Percentiles rank a stretch among this genome's conserved stretches.
phyloP scores from a whole-genome alignment of 2,888 invertebrate species.

The Acrobasis repandana region DNA sequence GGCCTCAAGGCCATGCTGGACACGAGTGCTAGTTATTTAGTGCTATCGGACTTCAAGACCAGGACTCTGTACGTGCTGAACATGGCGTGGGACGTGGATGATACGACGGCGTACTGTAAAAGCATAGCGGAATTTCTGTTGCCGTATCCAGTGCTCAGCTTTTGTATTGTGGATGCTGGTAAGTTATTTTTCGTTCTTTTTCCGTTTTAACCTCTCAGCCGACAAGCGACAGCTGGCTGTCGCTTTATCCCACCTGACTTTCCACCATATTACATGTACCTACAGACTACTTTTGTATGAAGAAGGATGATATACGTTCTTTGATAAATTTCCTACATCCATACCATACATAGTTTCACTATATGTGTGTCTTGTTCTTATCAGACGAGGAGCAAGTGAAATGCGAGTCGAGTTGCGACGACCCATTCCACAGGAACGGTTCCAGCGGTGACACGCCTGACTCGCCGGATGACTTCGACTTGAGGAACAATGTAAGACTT shows the following conservation, averaged over 20 bases:
- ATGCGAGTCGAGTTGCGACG: conserved; percentile 71
- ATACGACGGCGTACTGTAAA: conserved; percentile 85
- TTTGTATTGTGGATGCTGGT: conserved; percentile 92
- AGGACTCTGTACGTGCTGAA: conserved; percentile 92
- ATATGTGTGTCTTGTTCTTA: conserved; percentile 10
- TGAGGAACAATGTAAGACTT: conserved; percentile 49
- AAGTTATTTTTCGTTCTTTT: conserved; percentile 29
- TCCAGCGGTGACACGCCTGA: conserved; percentile 52
- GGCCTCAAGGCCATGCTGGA: conserved; percentile 92
- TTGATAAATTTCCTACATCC: too few relatives aligned
- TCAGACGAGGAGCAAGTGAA: conserved; percentile 66
- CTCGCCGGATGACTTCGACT: conserved; percentile 64
- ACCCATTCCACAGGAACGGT: conserved; percentile 69
- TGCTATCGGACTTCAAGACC: conserved; percentile 94
- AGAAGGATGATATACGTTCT: too few relatives aligned
- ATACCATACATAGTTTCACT: too few relatives aligned
- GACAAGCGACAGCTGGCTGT: too few relatives aligned
- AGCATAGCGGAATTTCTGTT: conserved; percentile 93
- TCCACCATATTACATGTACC: too few relatives aligned
- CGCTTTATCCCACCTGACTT: too few relatives aligned
- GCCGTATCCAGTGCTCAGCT: conserved; percentile 94
- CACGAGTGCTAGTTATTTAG: conserved; percentile 91
- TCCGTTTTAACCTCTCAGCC: too few relatives aligned
- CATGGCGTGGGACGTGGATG: conserved; percentile 76
- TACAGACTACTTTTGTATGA: too few relatives aligned